Evolutionary conservation across 2,797 vertebrate species (phyloP).

Genomic region (Hozukius guyotensis): DNA sequence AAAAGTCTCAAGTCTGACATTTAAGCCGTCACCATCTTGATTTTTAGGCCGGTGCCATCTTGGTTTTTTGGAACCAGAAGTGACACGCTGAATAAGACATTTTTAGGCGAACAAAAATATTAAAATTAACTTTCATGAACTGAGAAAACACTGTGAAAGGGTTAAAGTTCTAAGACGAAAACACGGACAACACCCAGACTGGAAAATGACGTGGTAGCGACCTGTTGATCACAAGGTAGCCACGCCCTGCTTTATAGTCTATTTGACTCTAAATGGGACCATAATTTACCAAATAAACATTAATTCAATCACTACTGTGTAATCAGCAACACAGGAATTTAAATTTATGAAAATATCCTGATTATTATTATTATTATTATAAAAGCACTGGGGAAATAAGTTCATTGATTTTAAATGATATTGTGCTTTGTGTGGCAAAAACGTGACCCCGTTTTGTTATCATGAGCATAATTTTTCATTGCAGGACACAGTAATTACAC

Average conservation of each 20-base stretch:
- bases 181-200: too few species aligned
- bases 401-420: slow-evolving; percentile 22
- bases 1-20: not conserved
- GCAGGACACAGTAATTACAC: slow-evolving; percentile 63
- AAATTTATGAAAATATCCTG: slow-evolving; percentile 8
- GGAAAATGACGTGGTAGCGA: too few species aligned
- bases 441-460: slow-evolving; percentile 41
- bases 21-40: not conserved
- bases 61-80: too few species aligned
- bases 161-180: too few species aligned
- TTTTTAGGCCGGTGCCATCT: not conserved
- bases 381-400: slow-evolving; percentile 32
- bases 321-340: not conserved
- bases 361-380: slow-evolving; percentile 32
- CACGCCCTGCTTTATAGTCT: too few species aligned
- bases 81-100: too few species aligned
- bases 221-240: too few species aligned
- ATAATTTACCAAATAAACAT: too few species aligned
- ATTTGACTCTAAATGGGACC: too few species aligned
- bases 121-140: too few species aligned
- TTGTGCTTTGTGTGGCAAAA: slow-evolving; percentile 21
- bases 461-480: slow-evolving; percentile 52
- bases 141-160: too few species aligned
- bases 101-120: too few species aligned
- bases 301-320: not conserved